phyloP scores from a whole-genome alignment of 2,113 vertebrate genomes.

The Notothenia coriiceps region DNA sequence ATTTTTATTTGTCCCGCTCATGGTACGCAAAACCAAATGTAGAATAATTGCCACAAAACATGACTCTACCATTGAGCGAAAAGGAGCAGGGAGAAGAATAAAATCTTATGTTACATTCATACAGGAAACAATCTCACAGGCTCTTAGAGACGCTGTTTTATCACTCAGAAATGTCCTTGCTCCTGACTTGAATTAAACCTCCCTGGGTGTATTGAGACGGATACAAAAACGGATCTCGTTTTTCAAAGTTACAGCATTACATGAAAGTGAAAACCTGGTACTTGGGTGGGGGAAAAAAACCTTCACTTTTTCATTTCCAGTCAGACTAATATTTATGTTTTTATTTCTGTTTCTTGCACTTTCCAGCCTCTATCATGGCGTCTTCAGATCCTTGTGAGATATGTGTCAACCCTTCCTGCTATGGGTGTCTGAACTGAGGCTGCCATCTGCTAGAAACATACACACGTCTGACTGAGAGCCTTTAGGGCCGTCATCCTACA shows the following conservation, averaged over 20 bases:
- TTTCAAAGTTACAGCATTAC: constrained; percentile 17
- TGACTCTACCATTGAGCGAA: too few species aligned
- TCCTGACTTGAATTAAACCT: neutral
- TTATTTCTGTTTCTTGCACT: constrained; percentile 3
- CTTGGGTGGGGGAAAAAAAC: neutral
- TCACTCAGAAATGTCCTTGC: neutral
- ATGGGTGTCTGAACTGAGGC: constrained; percentile 78
- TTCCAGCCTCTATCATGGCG: constrained; percentile 75
- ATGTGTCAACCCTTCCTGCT: constrained; percentile 85
- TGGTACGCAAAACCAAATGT: too few species aligned
- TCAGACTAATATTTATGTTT: constrained; percentile 17
- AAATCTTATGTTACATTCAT: neutral
- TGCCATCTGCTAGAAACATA: constrained; percentile 19
- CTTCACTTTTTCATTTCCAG: neutral
- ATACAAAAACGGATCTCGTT: constrained; percentile 1
- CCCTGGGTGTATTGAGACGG: neutral
- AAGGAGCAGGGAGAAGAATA: too few species aligned
- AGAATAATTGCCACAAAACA: too few species aligned
- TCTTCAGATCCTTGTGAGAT: constrained; percentile 82
- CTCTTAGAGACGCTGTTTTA: neutral
- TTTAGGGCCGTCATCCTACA: neutral
- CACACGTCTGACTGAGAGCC: constrained; percentile 2
- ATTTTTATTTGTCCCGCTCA: too few species aligned
- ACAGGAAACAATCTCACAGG: neutral
- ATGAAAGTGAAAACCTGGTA: neutral